Evolutionary conservation across 2,888 invertebrate species (phyloP), one percentile per base, ranked within the genome.

Genomic region (Meandrusa payeni): DNA sequence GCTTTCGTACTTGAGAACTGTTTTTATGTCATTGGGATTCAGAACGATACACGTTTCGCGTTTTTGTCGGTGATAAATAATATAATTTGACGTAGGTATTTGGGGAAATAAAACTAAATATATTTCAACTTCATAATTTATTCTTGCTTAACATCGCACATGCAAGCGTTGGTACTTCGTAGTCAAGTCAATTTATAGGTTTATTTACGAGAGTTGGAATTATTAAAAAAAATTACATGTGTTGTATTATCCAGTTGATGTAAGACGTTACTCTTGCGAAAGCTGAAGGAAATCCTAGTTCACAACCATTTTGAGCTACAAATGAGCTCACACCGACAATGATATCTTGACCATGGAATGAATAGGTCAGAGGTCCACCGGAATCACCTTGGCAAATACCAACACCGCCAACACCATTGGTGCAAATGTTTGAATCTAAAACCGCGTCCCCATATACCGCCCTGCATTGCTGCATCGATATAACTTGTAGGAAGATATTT

Each of bases 311-410:
- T 2, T 42, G 46, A 1, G 81, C 79, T 3, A 80, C 79, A 50
- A 80, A 82, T 1, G 80, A 81, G 53, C 81, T 82, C 13, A 82
- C 74, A 5, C 81, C 81, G 10, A 81, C 64, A 28, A 80, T 46
- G 31, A 78, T 50, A 41, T 68, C 64, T 43, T 61, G 39, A 7
- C 72, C 75, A 9, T 59, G 46, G 34, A 57, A 54, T 29, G 57
- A 64, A 20, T 72, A 48, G 2, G 72, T 69, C 32, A 79, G 48
- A 3, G 80, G 80, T 3, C 81, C 80, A 1, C 79, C 81, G 0
- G 80, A 81, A 47, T 81, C 81, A 1, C 81, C 81, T 43, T 67
- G 71, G 50, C 82, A 82, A 42, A 80, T 80, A 1, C 81, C 81
- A 22, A 76, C 75, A 6, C 73, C 76, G 6, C 79, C 78, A 3